phyloP scores from a whole-genome alignment of 2,797 vertebrate genomes.

The Pterois miles region DNA sequence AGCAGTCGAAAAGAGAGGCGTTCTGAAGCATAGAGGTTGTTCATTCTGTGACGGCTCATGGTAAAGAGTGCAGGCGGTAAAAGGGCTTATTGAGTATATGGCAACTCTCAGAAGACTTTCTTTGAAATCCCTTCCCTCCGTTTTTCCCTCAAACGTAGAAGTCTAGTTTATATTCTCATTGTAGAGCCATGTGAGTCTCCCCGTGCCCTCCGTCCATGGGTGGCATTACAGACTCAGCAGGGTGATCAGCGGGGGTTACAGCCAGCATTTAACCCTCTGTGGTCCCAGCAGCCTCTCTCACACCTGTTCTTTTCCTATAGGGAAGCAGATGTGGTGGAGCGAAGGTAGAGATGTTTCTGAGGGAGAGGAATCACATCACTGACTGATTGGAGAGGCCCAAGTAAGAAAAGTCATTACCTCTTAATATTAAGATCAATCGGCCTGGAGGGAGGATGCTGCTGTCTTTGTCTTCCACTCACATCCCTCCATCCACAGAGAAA shows the following conservation, averaged over 20 bases:
- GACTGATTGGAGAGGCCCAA: background rate
- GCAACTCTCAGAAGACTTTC: constrained; percentile 64
- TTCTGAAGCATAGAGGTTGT: constrained; percentile 30
- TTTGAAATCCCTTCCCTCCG: constrained; percentile 59
- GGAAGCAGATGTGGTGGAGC: constrained; percentile 8
- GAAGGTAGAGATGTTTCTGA: constrained; percentile 16
- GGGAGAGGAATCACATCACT: background rate
- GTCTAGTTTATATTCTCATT: constrained; percentile 72
- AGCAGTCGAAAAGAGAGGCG: constrained; percentile 12
- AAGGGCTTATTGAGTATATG: constrained; percentile 68
- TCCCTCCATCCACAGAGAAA: background rate
- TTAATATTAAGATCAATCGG: background rate
- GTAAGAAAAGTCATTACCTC: constrained; percentile 8
- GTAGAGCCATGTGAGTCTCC: constrained; percentile 52
- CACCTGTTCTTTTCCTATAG: constrained; percentile 64
- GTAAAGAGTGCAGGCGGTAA: constrained; percentile 62
- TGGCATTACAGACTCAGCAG: constrained; percentile 76
- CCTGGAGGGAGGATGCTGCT: background rate
- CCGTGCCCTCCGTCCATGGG: constrained; percentile 62
- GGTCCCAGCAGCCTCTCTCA: constrained; percentile 52
- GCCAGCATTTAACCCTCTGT: constrained; percentile 71
- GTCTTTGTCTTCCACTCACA: background rate
- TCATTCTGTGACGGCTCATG: constrained; percentile 48
- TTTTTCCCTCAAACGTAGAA: constrained; percentile 40
- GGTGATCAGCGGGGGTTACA: constrained; percentile 72